A percentile compares a stretch with the other conserved stretches of the same genome.
phyloP scores from a whole-genome alignment of 2,797 vertebrate species.

The Scomberomorus guttatus region DNA sequence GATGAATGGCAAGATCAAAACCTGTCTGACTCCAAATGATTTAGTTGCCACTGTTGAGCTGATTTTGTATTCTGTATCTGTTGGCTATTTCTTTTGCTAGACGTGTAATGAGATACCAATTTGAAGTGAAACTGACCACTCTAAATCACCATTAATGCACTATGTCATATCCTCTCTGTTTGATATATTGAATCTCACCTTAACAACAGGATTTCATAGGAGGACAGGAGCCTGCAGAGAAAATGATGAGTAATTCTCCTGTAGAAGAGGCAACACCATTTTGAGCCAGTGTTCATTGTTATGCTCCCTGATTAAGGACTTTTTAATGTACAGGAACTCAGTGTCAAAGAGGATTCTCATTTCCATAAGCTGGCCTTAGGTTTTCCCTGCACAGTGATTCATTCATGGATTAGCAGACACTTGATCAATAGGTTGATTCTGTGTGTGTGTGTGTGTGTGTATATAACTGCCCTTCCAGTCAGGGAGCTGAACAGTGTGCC shows the following conservation, averaged over 20 bases:
- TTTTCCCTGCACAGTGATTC: constrained; percentile 29
- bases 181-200: constrained; percentile 23
- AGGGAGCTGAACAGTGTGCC: constrained; percentile 46
- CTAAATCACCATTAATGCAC: constrained; percentile 7
- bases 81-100: constrained; percentile 10
- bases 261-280: constrained; percentile 17
- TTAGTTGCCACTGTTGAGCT: constrained; percentile 41
- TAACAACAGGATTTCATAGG: constrained; percentile 23
- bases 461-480: constrained; percentile 48
- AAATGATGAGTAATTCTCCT: constrained; percentile 49
- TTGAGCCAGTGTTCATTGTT: constrained; percentile 22
- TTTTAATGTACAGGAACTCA: constrained; percentile 40
- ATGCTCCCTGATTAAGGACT: constrained; percentile 24
- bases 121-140: constrained; percentile 38
- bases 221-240: constrained; percentile 24
- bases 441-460: constrained; percentile 21
- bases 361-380: constrained; percentile 29
- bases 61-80: constrained; percentile 51
- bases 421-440: constrained; percentile 58
- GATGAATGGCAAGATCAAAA: constrained; percentile 77
- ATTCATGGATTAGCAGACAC: constrained; percentile 49
- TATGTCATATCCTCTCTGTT: constrained; percentile 15
- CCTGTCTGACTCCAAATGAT: constrained; percentile 58
- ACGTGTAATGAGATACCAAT: constrained; percentile 24
- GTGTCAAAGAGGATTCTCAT: constrained; percentile 44